A percentile compares a stretch with the other conserved stretches of the same genome.
Conservation (phyloP, 2,797 vertebrate genomes). For the Helarctos malayanus region DNA sequence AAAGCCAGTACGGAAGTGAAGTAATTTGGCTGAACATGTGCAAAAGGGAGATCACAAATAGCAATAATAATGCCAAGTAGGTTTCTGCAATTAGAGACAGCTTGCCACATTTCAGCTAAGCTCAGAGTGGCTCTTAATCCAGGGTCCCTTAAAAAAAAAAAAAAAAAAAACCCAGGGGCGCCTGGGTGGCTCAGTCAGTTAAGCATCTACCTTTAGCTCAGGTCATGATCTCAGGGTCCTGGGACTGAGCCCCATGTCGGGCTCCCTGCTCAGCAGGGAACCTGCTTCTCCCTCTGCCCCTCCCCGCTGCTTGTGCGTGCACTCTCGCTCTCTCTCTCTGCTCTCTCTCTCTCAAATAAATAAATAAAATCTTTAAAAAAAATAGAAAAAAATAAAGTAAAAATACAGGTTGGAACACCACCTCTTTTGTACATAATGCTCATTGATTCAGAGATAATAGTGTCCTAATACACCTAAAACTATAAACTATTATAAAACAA, state of each 20-base stretch:
- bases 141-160: not conserved
- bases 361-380: too few species aligned
- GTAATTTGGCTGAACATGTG: not conserved
- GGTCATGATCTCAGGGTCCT: too few species aligned
- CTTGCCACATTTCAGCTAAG: not conserved
- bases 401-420: not conserved
- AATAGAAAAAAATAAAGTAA: not conserved
- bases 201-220: too few species aligned
- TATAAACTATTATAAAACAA: conserved; percentile 50
- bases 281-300: too few species aligned
- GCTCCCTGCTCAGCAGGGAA: too few species aligned
- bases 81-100: not conserved
- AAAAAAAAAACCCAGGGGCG: not conserved
- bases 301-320: too few species aligned
- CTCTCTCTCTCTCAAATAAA: too few species aligned
- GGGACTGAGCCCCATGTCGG: too few species aligned
- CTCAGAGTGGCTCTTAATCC: not conserved
- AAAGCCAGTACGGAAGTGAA: not conserved
- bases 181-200: too few species aligned
- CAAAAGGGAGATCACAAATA: not conserved
- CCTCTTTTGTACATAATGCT: conserved; percentile 17
- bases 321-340: too few species aligned
- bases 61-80: not conserved
- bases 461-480: conserved; percentile 29
- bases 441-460: conserved; percentile 40